These are phyloP conservation scores for Tragopan temminckii DNA, from an alignment of 2,797 vertebrate species.

Conservation along the genomic window DNA sequence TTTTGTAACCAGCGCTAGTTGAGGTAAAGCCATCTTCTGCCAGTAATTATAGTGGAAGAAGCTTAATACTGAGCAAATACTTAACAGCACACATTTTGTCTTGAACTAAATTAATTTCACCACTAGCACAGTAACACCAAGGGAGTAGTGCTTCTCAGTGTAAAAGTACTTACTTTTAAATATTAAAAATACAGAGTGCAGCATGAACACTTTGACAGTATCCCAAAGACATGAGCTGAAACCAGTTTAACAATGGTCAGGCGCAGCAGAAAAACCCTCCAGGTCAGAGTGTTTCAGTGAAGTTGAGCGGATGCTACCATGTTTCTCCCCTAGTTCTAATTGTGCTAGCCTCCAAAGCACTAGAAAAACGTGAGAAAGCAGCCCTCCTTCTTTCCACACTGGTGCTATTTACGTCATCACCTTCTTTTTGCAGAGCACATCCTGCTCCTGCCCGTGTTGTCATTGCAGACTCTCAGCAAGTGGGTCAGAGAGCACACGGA, in stretches of 20 bases:
- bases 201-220: background rate
- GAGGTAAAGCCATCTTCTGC: background rate
- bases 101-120: background rate
- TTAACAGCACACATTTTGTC: background rate
- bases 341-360: background rate
- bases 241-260: background rate
- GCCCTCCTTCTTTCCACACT: background rate
- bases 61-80: background rate
- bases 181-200: constrained; percentile 39
- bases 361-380: background rate
- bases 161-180: constrained; percentile 11
- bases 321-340: background rate
- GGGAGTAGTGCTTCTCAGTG: background rate
- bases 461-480: background rate
- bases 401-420: background rate
- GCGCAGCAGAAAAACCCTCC: background rate
- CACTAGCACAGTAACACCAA: background rate
- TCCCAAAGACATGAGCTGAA: background rate
- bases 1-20: background rate
- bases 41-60: background rate
- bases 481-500: background rate
- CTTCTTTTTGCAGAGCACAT: background rate
- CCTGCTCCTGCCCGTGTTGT: background rate
- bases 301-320: background rate
- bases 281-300: background rate